Evolutionary conservation across 2,888 invertebrate species (phyloP).

Genomic region (Drosophila multiciliata): DNA sequence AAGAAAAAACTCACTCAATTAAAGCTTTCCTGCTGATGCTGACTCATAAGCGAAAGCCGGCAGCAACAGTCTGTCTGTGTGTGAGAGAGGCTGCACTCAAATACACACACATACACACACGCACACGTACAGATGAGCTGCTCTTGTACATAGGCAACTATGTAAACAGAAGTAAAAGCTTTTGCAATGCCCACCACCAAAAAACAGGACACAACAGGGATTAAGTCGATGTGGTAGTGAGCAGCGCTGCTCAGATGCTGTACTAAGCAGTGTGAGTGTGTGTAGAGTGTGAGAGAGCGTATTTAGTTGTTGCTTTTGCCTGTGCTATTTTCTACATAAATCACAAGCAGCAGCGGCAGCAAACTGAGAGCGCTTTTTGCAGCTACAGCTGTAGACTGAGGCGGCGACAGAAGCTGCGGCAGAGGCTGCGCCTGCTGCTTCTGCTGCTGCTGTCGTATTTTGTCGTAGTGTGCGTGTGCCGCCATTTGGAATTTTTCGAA

Average conservation of each 20-base stretch:
- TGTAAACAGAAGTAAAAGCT: conserved; percentile 60
- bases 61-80: conserved; percentile 74
- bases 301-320: conserved; percentile 67
- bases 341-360: conserved; percentile 56
- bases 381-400: conserved; percentile 30
- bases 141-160: conserved; percentile 68
- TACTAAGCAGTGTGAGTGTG: not conserved
- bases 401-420: conserved; percentile 17
- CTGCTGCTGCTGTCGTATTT: conserved; percentile 15
- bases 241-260: conserved; percentile 53
- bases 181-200: conserved; percentile 59
- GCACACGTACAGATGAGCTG: conserved; percentile 6
- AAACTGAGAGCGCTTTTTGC: conserved; percentile 54
- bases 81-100: conserved; percentile 15
- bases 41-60: conserved; percentile 69
- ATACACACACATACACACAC: conserved; percentile 6
- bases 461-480: conserved; percentile 65
- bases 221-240: conserved; percentile 59
- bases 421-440: conserved; percentile 21
- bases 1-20: conserved; percentile 48
- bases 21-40: conserved; percentile 37
- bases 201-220: conserved; percentile 74
- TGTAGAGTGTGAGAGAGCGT: conserved; percentile 37
- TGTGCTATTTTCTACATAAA: conserved; percentile 77
- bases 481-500: conserved; percentile 84